A percentile compares a stretch with the other conserved stretches of the same genome.
Evolutionary conservation across 2,113 vertebrate genomes (phyloP).

Genomic region (Ramphastos sulfuratus): DNA sequence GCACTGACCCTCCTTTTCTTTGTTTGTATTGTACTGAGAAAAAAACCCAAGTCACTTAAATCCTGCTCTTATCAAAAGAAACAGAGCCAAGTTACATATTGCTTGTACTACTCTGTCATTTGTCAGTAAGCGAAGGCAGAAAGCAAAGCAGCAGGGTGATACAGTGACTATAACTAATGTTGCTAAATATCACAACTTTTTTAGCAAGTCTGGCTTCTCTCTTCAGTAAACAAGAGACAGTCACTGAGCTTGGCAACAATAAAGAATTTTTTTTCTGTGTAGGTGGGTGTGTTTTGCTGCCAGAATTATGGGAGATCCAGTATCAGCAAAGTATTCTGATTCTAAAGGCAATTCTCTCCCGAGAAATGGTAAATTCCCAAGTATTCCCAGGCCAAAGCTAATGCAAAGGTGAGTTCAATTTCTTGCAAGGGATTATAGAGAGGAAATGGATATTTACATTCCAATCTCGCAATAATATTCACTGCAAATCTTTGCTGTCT

Average conservation of each 20-base stretch:
- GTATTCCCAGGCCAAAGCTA: neutral
- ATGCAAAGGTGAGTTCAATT: conserved; percentile 2
- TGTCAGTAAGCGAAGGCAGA: conserved; percentile 37
- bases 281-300: neutral
- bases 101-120: conserved; percentile 39
- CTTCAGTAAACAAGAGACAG: conserved; percentile 35
- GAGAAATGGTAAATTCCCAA: neutral
- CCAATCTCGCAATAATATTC: conserved; percentile 4
- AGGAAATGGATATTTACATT: conserved; percentile 40
- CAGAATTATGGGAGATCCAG: conserved; percentile 3
- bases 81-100: conserved; percentile 2
- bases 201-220: conserved; percentile 53
- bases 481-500: neutral
- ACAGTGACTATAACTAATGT: conserved; percentile 47
- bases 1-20: neutral
- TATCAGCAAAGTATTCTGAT: neutral
- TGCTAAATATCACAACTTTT: conserved; percentile 59
- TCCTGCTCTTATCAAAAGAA: conserved; percentile 16
- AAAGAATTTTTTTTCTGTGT: conserved; percentile 14
- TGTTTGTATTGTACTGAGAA: neutral
- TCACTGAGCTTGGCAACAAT: conserved; percentile 30
- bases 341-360: neutral
- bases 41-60: neutral
- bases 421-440: conserved; percentile 27
- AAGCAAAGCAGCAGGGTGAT: conserved; percentile 50